These are phyloP conservation scores for Paragorgia papillata DNA, from an alignment of 92 coral and sea anemone genomes.

Conservation along the genomic window DNA sequence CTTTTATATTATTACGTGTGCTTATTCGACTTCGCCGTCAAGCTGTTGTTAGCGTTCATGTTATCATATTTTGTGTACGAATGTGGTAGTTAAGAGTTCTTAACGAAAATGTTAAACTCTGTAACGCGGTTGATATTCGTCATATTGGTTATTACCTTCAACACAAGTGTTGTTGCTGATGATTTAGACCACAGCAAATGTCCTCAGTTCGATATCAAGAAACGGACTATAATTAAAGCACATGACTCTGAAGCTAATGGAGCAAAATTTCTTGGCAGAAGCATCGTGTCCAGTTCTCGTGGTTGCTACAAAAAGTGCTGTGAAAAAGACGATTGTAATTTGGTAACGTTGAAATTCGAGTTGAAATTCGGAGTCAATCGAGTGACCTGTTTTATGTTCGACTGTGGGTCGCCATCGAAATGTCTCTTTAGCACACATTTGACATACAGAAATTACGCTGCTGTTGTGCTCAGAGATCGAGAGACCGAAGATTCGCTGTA, in stretches of 20 bases:
- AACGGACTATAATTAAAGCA: constrained; percentile 63
- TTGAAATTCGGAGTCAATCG: constrained; percentile 18
- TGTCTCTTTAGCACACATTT: constrained; percentile 63
- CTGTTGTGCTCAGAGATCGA: background rate
- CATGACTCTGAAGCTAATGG: constrained; percentile 63
- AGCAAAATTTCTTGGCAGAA: constrained; percentile 52
- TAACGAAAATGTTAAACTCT: constrained; percentile 1
- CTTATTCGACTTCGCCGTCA: background rate
- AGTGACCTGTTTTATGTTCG: constrained; percentile 69
- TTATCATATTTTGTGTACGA: background rate
- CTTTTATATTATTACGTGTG: too few species aligned
- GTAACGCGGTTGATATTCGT: background rate
- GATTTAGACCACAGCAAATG: constrained; percentile 10
- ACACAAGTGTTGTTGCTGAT: background rate
- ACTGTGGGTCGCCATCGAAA: constrained; percentile 70
- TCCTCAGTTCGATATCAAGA: constrained; percentile 58
- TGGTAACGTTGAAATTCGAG: constrained; percentile 67
- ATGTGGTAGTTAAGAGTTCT: background rate
- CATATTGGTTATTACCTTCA: background rate
- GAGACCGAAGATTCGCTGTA: background rate
- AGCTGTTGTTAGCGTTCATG: background rate
- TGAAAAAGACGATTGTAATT: constrained; percentile 58
- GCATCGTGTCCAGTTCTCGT: constrained; percentile 49
- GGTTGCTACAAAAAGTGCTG: constrained; percentile 77
- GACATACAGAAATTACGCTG: background rate